Percentiles rank a stretch among this genome's conserved stretches.
These are phyloP conservation scores for Prionailurus viverrinus DNA, from an alignment of 2,113 vertebrate genomes.

Conservation along the genomic window DNA sequence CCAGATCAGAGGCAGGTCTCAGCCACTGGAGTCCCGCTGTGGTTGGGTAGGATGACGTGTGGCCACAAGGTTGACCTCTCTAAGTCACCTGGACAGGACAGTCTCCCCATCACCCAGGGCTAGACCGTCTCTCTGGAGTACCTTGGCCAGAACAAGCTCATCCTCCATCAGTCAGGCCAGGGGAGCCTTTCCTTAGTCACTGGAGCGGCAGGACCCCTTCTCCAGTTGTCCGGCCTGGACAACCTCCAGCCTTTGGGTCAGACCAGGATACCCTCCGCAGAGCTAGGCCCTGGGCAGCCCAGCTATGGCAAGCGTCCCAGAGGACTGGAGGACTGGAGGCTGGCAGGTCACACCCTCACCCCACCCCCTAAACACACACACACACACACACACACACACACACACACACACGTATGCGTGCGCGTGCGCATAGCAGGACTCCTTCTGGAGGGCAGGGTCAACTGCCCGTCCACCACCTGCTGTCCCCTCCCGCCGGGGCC, in stretches of 20 bases:
- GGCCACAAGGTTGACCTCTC: not conserved
- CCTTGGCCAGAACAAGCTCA: not conserved
- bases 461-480: not conserved
- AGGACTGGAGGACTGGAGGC: not conserved
- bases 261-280: not conserved
- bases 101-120: not conserved
- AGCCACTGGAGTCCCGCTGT: not conserved
- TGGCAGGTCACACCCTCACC: not conserved
- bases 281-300: not conserved
- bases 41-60: not conserved
- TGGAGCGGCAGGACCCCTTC: fast-evolving
- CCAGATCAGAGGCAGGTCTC: not conserved
- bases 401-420: fast-evolving
- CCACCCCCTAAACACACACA: too few species aligned
- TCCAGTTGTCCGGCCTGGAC: not conserved
- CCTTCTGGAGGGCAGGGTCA: not conserved
- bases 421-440: not conserved
- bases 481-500: not conserved
- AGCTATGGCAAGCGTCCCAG: not conserved
- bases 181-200: not conserved
- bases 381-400: not conserved
- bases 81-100: not conserved
- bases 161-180: not conserved
- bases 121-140: not conserved
- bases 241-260: not conserved